A percentile compares a stretch with the other conserved stretches of the same genome.
Conservation (phyloP, 1,140 invertebrate species). For the Caenorhabditis remanei region DNA sequence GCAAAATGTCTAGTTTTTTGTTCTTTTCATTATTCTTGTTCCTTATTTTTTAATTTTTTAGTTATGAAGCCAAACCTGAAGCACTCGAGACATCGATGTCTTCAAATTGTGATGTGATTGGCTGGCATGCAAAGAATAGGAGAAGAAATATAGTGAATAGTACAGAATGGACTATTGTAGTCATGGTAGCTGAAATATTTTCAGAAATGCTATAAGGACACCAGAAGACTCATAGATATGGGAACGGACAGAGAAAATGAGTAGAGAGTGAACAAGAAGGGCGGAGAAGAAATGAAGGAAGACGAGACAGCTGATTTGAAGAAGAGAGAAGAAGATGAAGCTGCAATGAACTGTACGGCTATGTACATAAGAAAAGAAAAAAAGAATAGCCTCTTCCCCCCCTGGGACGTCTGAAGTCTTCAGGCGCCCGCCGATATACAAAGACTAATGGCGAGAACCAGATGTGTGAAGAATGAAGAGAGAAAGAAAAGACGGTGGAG, state of each 20-base stretch:
- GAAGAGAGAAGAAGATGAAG: slow-evolving; percentile 36
- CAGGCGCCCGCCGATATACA: slow-evolving; percentile 36
- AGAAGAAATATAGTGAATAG: slow-evolving; percentile 38
- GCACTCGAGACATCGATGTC: slow-evolving; percentile 8
- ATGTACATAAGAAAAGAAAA: slow-evolving; percentile 47
- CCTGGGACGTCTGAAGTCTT: slow-evolving; percentile 7
- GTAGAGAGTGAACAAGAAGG: slow-evolving; percentile 28
- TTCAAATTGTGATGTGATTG: slow-evolving; percentile 43
- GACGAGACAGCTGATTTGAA: slow-evolving; percentile 54
- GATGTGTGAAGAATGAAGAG: slow-evolving; percentile 43
- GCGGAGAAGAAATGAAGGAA: neutral
- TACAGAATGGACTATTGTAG: slow-evolving; percentile 18
- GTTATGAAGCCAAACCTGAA: neutral
- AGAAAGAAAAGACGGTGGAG: neutral
- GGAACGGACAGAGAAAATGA: neutral
- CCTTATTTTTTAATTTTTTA: neutral
- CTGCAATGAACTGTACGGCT: slow-evolving; percentile 50
- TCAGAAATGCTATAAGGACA: slow-evolving; percentile 14
- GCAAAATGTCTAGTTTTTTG: neutral
- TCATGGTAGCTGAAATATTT: slow-evolving; percentile 17
- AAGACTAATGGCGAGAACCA: slow-evolving; percentile 48
- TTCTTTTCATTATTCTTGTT: neutral
- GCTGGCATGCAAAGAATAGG: slow-evolving; percentile 29
- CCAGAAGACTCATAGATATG: slow-evolving; percentile 25
- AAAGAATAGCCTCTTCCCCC: slow-evolving; percentile 22